Evolutionary conservation across 2,888 invertebrate species (phyloP), one percentile per base, ranked within the genome.

Genomic region (Eledona agricola): DNA sequence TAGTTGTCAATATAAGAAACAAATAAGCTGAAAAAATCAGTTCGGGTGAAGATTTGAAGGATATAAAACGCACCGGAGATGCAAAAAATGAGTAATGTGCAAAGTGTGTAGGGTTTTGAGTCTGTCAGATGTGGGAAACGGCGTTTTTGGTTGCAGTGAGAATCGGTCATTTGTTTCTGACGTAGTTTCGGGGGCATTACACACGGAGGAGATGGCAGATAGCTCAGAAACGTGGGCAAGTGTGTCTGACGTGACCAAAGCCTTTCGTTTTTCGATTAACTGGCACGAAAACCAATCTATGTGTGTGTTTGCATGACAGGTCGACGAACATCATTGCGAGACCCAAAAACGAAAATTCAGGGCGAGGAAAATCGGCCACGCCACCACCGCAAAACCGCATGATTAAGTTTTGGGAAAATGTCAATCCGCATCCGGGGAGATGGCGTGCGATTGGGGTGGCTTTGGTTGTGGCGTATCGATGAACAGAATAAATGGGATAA

Each of bases 241-340:
- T 52, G 52, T 46, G 28, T 38, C 37, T 52, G 52, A 53, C 53
- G 53, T 53, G 53, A 53, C 53, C 35, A 53, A 40, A 47, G 34
- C 47, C 47, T 53, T 53, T 53, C 47, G 40, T 53, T 47, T 42
- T 53, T 53, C 53, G 53, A 53, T 53, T 52, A 47, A 53, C 40
- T 17, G 26, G 15, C 40, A 52, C 52, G 52, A 31, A 42, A 53
- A 53, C 32, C 38, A 40, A 46, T 52, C 52, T 32, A 37, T 45
- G 35, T 35, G n/a, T n/a, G 43, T 43, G 47, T 47, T 47, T 37
- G 47, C 47, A 47, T 47, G 47, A 47, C 47, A 37, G 37, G 35
- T 20, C 28, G 11, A 19, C 35, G 37, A 47, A 28, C 34, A 32
- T 34, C 45, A 22, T 16, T 2, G 10, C 31, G 31, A 40, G 29